These are phyloP conservation scores for Sarcophaga bullata DNA, from an alignment of 1,140 invertebrate genomes.

Conservation along the genomic window DNA sequence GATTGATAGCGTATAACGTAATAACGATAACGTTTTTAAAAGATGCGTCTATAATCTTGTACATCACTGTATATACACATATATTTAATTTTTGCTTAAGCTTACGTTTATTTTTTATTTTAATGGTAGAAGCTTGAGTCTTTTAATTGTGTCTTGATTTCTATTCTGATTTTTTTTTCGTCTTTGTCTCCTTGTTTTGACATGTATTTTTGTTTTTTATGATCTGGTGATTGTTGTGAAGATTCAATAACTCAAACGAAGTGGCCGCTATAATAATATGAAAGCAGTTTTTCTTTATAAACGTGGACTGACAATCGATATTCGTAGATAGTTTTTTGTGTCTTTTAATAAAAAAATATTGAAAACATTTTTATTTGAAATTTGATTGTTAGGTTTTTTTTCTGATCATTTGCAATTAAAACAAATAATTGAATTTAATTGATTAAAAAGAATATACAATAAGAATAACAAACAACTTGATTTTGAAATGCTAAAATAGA, in stretches of 20 bases:
- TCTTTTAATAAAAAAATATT: background rate
- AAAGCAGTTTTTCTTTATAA: background rate
- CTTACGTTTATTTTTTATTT: background rate
- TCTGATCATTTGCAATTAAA: background rate
- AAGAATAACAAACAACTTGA: too few species aligned
- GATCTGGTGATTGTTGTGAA: background rate
- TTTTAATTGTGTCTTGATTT: slow-evolving; percentile 25
- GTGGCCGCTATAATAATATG: background rate
- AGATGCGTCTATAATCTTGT: too few species aligned
- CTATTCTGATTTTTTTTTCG: background rate
- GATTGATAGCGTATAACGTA: too few species aligned
- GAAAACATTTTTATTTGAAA: background rate
- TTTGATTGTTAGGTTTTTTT: background rate
- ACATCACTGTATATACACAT: too few species aligned
- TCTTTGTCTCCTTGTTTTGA: slow-evolving; percentile 6
- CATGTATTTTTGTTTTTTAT: background rate
- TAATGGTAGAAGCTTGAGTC: background rate
- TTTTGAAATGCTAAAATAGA: too few species aligned
- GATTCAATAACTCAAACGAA: slow-evolving; percentile 14
- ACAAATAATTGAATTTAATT: slow-evolving; percentile 5
- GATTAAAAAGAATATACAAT: background rate
- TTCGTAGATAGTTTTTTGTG: background rate
- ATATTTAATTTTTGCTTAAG: background rate
- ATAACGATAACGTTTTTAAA: too few species aligned
- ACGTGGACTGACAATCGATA: background rate